Conservation (phyloP, 2,888 invertebrate genomes). For the Euzetes globulus region DNA sequence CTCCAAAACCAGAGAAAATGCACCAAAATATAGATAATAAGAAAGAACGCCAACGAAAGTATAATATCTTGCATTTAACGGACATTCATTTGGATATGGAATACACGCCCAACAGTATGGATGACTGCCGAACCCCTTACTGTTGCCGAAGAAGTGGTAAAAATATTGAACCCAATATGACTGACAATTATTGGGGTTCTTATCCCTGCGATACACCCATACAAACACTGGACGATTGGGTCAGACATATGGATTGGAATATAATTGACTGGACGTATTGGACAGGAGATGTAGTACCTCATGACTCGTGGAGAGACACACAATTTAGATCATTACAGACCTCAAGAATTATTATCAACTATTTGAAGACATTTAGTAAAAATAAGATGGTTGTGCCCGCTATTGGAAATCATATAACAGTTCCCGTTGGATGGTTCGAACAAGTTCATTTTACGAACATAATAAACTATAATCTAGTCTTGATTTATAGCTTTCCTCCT, state of each 20-base stretch:
- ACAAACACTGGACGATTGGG: slow-evolving; percentile 82
- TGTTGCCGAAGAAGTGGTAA: slow-evolving; percentile 73
- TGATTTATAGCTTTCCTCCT: slow-evolving; percentile 51
- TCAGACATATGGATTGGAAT: slow-evolving; percentile 49
- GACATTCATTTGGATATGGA: slow-evolving; percentile 94
- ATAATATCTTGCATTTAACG: slow-evolving; percentile 67
- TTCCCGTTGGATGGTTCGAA: slow-evolving; percentile 45
- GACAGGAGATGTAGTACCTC: slow-evolving; percentile 51
- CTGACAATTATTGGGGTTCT: slow-evolving; percentile 93
- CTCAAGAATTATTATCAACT: slow-evolving; percentile 31
- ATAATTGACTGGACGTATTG: slow-evolving; percentile 51
- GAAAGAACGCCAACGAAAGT: background rate
- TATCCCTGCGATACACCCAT: slow-evolving; percentile 91
- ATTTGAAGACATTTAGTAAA: slow-evolving; percentile 34
- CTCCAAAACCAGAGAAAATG: background rate
- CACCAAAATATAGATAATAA: no score
- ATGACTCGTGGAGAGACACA: slow-evolving; percentile 45
- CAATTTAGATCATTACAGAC: slow-evolving; percentile 28
- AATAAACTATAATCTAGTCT: slow-evolving; percentile 11
- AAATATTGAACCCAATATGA: slow-evolving; percentile 63
- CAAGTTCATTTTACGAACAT: background rate
- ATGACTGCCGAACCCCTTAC: slow-evolving; percentile 85
- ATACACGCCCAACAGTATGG: slow-evolving; percentile 74
- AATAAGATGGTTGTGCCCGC: slow-evolving; percentile 51
- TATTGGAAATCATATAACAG: slow-evolving; percentile 40